These are phyloP conservation scores for Chrysogorgia sp. DNA, from an alignment of 92 coral and sea anemone species.

Conservation along the genomic window DNA sequence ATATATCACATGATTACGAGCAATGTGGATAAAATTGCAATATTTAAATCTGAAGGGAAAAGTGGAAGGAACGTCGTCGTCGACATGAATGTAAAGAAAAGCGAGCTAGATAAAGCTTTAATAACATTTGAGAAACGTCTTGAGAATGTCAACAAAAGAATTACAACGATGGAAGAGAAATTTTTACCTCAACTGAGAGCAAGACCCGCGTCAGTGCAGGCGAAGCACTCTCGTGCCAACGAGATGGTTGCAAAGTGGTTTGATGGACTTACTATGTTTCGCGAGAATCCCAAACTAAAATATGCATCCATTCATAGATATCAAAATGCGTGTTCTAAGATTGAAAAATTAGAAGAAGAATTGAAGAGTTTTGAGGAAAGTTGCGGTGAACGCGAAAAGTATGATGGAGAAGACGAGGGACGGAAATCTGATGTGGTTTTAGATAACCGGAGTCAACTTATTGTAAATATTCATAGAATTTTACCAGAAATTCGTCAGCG, in stretches of 20 bases:
- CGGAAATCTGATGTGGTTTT: neutral
- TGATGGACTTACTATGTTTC: neutral
- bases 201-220: neutral
- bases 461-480: neutral
- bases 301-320: neutral
- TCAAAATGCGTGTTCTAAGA: conserved; percentile 23
- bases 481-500: conserved; percentile 9
- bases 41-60: neutral
- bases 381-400: neutral
- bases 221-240: too few relatives aligned
- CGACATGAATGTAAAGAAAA: neutral
- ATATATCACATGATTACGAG: neutral
- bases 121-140: conserved; percentile 3
- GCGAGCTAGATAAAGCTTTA: neutral
- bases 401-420: neutral
- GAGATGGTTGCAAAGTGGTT: conserved; percentile 15
- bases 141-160: neutral
- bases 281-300: neutral
- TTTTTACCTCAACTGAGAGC: neutral
- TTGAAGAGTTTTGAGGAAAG: neutral
- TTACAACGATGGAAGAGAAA: neutral
- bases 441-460: neutral
- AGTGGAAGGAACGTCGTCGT: neutral
- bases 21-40: neutral
- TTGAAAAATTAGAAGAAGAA: conserved; percentile 27